phyloP scores from a whole-genome alignment of 2,113 vertebrate genomes.

The Noturus placidus region DNA sequence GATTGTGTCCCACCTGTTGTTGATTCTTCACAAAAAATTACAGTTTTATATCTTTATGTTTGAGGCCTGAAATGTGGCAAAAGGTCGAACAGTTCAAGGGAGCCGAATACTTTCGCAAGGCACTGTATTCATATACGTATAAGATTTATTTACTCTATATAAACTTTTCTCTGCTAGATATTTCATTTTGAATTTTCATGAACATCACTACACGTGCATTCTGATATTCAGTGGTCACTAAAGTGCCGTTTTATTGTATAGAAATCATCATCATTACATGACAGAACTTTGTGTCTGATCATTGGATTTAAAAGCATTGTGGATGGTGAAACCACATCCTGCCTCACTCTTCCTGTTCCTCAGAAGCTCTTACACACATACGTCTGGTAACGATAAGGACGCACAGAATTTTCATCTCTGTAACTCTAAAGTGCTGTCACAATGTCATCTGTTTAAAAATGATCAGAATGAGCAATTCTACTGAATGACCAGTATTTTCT shows the following conservation, averaged over 20 bases:
- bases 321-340: constrained; percentile 71
- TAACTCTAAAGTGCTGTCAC: neutral
- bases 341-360: constrained; percentile 62
- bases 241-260: neutral
- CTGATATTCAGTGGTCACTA: neutral
- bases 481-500: neutral
- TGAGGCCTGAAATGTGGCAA: too few species aligned
- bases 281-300: neutral
- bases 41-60: too few species aligned
- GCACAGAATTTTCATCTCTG: neutral
- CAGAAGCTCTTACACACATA: constrained; percentile 29
- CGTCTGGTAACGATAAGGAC: neutral
- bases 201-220: neutral
- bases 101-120: too few species aligned
- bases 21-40: too few species aligned
- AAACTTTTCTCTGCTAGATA: neutral
- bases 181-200: neutral
- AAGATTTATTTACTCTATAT: neutral
- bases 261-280: neutral
- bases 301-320: neutral
- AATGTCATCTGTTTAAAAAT: neutral
- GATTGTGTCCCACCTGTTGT: too few species aligned
- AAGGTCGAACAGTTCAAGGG: too few species aligned
- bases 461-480: neutral
- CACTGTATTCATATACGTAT: neutral